phyloP scores from a whole-genome alignment of 2,113 vertebrate species.

The Cinclus cinclus region DNA sequence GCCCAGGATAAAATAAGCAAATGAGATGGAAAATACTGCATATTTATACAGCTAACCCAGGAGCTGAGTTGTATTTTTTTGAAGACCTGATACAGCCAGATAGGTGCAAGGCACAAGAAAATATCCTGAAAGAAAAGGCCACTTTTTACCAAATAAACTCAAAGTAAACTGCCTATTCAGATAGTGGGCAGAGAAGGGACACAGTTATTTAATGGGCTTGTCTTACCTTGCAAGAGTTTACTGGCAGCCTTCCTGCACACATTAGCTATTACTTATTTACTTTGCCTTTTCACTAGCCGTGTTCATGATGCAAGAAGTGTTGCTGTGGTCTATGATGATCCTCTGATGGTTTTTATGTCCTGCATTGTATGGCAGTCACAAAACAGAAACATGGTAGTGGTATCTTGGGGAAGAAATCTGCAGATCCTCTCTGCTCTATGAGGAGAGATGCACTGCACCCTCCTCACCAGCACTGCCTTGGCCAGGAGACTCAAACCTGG shows the following conservation, averaged over 20 bases:
- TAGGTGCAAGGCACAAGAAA: not conserved
- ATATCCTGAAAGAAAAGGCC: not conserved
- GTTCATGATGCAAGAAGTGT: not conserved
- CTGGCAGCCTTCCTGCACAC: not conserved
- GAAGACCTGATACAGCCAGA: not conserved
- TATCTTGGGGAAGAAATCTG: not conserved
- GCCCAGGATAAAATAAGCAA: not conserved
- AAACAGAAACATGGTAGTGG: not conserved
- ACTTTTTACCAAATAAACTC: not conserved
- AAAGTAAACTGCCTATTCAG: not conserved
- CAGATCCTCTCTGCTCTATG: not conserved
- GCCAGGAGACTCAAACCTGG: not conserved
- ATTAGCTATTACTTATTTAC: not conserved
- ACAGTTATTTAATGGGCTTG: not conserved
- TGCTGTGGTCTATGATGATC: not conserved
- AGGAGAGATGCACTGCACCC: not conserved
- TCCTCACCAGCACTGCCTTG: not conserved
- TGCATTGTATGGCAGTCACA: not conserved
- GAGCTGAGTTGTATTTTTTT: not conserved
- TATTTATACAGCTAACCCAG: not conserved
- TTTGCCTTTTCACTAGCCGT: not conserved
- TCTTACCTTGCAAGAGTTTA: not conserved
- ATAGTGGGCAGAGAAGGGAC: not conserved
- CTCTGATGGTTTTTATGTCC: not conserved
- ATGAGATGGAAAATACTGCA: rapidly evolving